Percentiles rank a stretch among this genome's conserved stretches.
Conservation (phyloP, 2,888 invertebrate genomes). For the Julus scandinavius region DNA sequence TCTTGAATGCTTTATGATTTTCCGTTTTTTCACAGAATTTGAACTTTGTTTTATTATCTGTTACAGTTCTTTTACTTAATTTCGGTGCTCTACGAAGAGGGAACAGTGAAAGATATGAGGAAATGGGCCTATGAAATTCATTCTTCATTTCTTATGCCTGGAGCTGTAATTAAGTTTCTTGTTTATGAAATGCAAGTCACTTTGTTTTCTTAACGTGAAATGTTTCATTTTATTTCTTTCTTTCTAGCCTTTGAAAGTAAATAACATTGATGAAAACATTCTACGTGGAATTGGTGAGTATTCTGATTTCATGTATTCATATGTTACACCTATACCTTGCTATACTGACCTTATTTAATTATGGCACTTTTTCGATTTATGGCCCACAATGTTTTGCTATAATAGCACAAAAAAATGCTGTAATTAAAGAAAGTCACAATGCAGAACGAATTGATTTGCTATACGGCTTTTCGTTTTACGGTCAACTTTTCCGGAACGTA, state of each 20-base stretch:
- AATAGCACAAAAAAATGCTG: no score
- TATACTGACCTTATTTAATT: no score
- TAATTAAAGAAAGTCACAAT: not conserved
- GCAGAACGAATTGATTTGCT: not conserved
- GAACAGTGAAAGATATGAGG: constrained; percentile 87
- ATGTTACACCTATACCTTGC: no score
- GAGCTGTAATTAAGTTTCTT: constrained; percentile 74
- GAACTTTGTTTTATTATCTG: constrained; percentile 57
- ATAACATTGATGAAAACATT: constrained; percentile 84
- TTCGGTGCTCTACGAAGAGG: constrained; percentile 88
- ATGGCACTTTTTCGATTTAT: no score
- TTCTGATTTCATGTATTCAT: not conserved
- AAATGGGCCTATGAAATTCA: constrained; percentile 99
- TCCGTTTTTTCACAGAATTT: not conserved
- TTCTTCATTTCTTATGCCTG: constrained; percentile 92
- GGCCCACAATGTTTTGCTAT: no score
- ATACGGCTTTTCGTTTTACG: no score
- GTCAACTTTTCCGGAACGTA: no score
- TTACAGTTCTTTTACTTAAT: constrained; percentile 85
- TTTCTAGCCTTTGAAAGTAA: constrained; percentile 79
- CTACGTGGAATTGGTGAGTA: constrained; percentile 80
- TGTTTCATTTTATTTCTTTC: constrained; percentile 59
- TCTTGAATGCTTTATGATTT: not conserved
- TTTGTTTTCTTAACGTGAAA: not conserved
- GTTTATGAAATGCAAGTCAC: not conserved